These are phyloP conservation scores for Drosophila funebris DNA, from an alignment of 1,140 invertebrate genomes.

Conservation along the genomic window DNA sequence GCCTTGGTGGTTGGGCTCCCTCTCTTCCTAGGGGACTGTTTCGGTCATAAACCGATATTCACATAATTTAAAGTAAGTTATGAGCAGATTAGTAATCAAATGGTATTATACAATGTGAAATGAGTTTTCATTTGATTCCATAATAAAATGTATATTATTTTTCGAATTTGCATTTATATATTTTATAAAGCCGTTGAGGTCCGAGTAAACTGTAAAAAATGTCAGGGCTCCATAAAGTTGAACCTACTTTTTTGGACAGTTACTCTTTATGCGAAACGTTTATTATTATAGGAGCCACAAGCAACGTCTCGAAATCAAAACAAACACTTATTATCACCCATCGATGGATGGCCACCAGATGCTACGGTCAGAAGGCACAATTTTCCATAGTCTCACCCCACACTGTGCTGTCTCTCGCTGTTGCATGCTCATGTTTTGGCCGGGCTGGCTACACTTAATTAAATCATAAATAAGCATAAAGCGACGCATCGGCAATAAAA, in stretches of 20 bases:
- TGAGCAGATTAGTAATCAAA: too few species aligned
- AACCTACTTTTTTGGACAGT: neutral
- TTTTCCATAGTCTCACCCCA: neutral
- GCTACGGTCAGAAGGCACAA: conserved; percentile 19
- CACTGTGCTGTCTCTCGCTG: neutral
- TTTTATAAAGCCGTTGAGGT: too few species aligned
- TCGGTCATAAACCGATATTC: neutral
- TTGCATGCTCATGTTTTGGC: conserved; percentile 66
- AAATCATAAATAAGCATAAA: conserved; percentile 82
- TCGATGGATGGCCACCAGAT: conserved; percentile 40
- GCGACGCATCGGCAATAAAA: conserved; percentile 77
- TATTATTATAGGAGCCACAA: conserved; percentile 48
- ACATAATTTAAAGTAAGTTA: too few species aligned
- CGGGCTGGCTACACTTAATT: conserved; percentile 67
- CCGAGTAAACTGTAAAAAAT: too few species aligned
- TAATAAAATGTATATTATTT: too few species aligned
- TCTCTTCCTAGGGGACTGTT: neutral
- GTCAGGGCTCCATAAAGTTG: neutral
- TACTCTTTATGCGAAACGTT: conserved; percentile 47
- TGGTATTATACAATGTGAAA: too few species aligned
- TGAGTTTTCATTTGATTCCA: too few species aligned
- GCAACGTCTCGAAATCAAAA: conserved; percentile 71
- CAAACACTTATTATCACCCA: conserved; percentile 56
- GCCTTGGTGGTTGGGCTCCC: neutral
- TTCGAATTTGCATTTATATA: too few species aligned